These are phyloP conservation scores for Eulemur rufifrons DNA, from an alignment of 2,113 vertebrate species.

Conservation along the genomic window DNA sequence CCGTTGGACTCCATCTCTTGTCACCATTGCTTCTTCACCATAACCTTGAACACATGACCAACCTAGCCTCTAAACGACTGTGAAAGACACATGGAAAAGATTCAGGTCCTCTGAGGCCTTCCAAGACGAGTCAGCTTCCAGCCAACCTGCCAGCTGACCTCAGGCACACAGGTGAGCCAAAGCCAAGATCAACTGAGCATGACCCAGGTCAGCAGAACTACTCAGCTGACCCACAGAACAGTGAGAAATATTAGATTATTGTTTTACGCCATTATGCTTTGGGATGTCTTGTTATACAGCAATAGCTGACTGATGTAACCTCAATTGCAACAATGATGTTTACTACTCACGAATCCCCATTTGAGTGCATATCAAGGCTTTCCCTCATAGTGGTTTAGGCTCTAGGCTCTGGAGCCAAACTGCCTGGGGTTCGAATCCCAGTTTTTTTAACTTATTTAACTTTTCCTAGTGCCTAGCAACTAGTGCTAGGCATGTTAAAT, in stretches of 20 bases:
- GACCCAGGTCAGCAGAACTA: neutral
- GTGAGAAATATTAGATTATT: neutral
- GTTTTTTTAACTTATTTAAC: constrained; percentile 18
- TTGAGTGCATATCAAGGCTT: neutral
- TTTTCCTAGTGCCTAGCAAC: neutral
- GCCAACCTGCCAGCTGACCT: neutral
- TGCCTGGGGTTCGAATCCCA: neutral
- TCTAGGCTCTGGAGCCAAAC: neutral
- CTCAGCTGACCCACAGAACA: neutral
- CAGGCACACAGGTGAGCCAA: neutral
- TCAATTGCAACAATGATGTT: neutral
- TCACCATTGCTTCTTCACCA: neutral
- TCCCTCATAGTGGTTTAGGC: neutral
- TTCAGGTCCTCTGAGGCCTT: neutral
- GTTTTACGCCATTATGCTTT: neutral
- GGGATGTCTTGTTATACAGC: neutral
- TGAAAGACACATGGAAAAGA: neutral
- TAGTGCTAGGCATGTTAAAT: neutral
- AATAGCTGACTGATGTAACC: neutral
- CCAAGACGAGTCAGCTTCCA: neutral
- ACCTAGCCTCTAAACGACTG: neutral
- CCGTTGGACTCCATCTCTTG: neutral
- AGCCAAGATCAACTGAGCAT: neutral
- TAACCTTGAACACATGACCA: neutral
- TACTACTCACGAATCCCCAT: neutral